Evolutionary conservation across 2,888 invertebrate species (phyloP), one percentile per base, ranked within the genome.

Genomic region (Pseudococcus longispinus): DNA sequence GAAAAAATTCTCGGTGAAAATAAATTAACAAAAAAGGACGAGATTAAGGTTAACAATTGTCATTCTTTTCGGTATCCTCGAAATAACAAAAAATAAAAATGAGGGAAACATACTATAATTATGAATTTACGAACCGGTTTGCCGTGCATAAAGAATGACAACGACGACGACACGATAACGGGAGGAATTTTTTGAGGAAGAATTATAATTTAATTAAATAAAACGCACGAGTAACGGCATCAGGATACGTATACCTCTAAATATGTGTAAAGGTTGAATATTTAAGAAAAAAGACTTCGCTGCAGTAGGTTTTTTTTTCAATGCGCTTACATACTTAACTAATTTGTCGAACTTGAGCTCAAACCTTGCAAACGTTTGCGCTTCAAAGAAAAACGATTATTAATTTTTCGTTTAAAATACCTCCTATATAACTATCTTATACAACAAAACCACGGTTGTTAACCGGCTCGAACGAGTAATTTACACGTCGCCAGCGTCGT

Each of bases 111-210:
- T 60, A 3, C 15, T 20, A 29, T 70, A 70, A 80, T 80, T 80
- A 80, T 80, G 42, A 80, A 80, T 80, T 80, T 80, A 80, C 77
- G 42, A 80, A 37, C 77, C 77, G 77, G 77, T 80, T 80, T 20
- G 18, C 77, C 77, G 77, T 80, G 77, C 42, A 32, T 70, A 29
- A 70, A 70, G 9, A 70, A 60, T 60, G 60, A 60, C 20, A 60
- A 60, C 60, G 60, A 60, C 60, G 11, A n/a, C 51, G 51, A n/a
- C n/a, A n/a, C n/a, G 18, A 60, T 23, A 70, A 70, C 29, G 15
- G 70, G 20, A 29, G 32, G 9, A 70, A 20, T 65, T 70, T 70
- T 29, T 18, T 26, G 29, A 70, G 20, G 70, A 70, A 70, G 15
- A 70, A 32, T 70, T 70, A 29, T 70, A 70, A 70, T 70, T 26